Base-by-base conservation (phyloP, 2,888 invertebrate species). In the Nesidiocoris tenuis region DNA sequence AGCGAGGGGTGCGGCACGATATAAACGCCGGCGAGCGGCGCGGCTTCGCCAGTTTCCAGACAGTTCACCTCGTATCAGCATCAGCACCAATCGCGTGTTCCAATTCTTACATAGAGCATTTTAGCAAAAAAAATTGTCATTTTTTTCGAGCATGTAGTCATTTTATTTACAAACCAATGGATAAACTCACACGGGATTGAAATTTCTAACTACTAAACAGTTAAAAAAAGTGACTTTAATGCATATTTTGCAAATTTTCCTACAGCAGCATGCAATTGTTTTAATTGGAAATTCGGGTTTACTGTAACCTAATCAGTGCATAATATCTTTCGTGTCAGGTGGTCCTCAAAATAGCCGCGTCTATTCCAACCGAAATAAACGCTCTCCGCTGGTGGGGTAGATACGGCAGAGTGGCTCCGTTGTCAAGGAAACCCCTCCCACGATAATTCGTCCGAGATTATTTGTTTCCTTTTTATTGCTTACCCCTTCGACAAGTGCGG, bases 1-100 rank as follows among this genome's bases (percentile, higher is more conserved):
- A 55, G 17, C 55, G 74, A 64, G 74, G 74, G 74, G 64, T 64
- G 74, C 65, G 74, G 74, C 74, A 23, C 19, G 23, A 74, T 74
- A 74, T 65, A 74, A 65, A 61, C 55, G 57, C 23, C 57, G 24
- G 55, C 24, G 55, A 64, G 57, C 64, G 57, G 55, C 65, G 65
- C 74, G 65, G 65, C 65, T 54, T 19, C 65, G 24, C 56, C 74
- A 74, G 74, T 74, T 57, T 74, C 59, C 64, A 21, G 65, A 64
- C 65, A 65, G 39, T 39, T 39, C 39, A 3, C n/a, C n/a, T n/a
- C n/a, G n/a, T n/a, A n/a, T n/a, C n/a, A n/a, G n/a, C n/a, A n/a
- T n/a, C n/a, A n/a, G n/a, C n/a, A n/a, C n/a, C n/a, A n/a, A n/a
- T n/a, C n/a, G n/a, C n/a, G n/a, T n/a, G n/a, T n/a, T n/a, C n/a